Conservation (phyloP, 2,113 vertebrate genomes). For the Carassius gibelio region DNA sequence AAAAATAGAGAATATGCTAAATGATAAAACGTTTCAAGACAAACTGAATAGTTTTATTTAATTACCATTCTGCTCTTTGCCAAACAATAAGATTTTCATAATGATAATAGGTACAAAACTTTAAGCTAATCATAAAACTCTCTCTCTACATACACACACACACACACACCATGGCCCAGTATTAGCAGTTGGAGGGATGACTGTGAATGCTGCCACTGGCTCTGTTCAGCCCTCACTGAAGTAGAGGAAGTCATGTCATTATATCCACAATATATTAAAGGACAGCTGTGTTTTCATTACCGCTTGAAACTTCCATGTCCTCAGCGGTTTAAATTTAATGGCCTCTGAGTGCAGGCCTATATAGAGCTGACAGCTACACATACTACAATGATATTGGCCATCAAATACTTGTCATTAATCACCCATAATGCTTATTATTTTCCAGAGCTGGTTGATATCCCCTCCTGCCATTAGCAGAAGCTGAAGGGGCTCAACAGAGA, state of each 20-base stretch:
- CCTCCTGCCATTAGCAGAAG: slow-evolving; percentile 27
- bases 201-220: neutral
- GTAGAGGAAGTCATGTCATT: slow-evolving; percentile 3
- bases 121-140: too few relatives aligned
- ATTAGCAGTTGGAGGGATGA: neutral
- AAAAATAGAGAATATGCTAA: neutral
- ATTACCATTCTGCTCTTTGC: too few relatives aligned
- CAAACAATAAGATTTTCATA: too few relatives aligned
- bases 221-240: slow-evolving; percentile 9
- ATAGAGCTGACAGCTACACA: neutral
- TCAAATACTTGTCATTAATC: slow-evolving; percentile 6
- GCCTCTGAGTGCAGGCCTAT: neutral
- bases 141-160: too few relatives aligned
- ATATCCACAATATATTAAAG: neutral
- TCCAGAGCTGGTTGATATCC: slow-evolving; percentile 7
- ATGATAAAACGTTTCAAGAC: neutral
- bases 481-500: neutral
- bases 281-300: slow-evolving; percentile 22
- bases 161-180: neutral
- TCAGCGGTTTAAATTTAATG: slow-evolving; percentile 28
- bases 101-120: too few relatives aligned
- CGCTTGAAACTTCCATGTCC: neutral
- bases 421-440: slow-evolving; percentile 8
- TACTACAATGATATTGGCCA: neutral
- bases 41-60: neutral